Conservation (phyloP, 1,140 invertebrate species). For the Mactra quadrangularis region DNA sequence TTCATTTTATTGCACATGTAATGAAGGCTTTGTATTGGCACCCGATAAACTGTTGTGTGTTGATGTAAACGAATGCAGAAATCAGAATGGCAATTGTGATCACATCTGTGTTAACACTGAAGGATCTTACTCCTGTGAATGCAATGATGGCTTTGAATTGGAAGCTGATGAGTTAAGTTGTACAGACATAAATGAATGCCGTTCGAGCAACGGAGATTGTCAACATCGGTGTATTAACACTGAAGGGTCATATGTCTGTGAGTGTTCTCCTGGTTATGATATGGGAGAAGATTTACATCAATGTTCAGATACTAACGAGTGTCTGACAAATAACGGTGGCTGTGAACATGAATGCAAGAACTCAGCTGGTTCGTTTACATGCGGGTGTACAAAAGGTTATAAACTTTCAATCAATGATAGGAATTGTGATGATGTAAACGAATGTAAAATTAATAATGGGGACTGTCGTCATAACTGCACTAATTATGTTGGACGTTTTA, state of each 20-base stretch:
- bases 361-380: too few species aligned
- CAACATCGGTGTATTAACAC: conserved; percentile 29
- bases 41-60: too few species aligned
- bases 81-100: not conserved
- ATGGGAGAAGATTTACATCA: too few species aligned
- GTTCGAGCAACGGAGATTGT: not conserved
- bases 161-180: not conserved
- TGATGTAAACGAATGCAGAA: conserved; percentile 12
- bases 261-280: too few species aligned
- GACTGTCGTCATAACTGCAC: not conserved
- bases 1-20: too few species aligned
- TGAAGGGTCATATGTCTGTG: conserved; percentile 4
- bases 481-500: not conserved
- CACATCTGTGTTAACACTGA: not conserved
- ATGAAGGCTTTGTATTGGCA: too few species aligned
- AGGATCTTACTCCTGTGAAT: conserved; percentile 3
- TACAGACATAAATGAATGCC: conserved; percentile 37
- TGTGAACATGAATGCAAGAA: too few species aligned
- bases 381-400: too few species aligned
- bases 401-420: too few species aligned
- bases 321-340: too few species aligned
- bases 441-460: conserved; percentile 1
- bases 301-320: too few species aligned
- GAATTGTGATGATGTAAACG: too few species aligned
- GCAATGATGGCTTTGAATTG: not conserved